phyloP scores from a whole-genome alignment of 2,888 invertebrate species.

The Synanthedon vespiformis region DNA sequence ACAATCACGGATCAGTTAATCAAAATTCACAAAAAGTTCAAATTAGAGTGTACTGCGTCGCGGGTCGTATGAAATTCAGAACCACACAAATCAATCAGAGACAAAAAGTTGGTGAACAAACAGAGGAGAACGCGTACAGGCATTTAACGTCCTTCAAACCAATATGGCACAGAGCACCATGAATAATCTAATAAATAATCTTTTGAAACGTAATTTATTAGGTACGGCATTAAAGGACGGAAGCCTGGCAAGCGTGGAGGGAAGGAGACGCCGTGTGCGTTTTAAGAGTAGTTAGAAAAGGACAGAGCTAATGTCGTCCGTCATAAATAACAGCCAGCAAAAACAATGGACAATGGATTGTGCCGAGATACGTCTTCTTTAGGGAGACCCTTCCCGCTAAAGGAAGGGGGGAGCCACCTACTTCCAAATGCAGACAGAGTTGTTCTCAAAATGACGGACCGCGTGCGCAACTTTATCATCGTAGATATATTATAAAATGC shows the following conservation, averaged over 20 bases:
- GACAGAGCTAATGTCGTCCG: constrained; percentile 45
- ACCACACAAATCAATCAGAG: constrained; percentile 59
- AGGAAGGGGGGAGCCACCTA: constrained; percentile 11
- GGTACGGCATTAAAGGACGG: constrained; percentile 57
- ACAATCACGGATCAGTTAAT: background rate
- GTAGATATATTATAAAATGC: no score
- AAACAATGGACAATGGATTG: constrained; percentile 70
- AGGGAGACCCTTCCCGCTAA: constrained; percentile 28
- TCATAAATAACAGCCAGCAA: constrained; percentile 67
- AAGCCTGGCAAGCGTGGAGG: constrained; percentile 51
- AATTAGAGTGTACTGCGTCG: background rate
- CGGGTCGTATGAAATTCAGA: constrained; percentile 1
- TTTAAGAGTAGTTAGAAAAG: constrained; percentile 22
- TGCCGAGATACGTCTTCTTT: constrained; percentile 67
- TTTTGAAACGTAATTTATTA: constrained; percentile 65
- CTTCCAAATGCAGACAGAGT: constrained; percentile 9
- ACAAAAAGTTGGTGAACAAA: constrained; percentile 23
- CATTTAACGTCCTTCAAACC: constrained; percentile 53
- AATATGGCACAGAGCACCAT: constrained; percentile 61
- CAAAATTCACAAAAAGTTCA: background rate
- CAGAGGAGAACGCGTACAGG: constrained; percentile 14
- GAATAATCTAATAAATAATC: constrained; percentile 70
- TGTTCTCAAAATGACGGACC: constrained; percentile 15
- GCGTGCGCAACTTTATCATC: constrained; percentile 40
- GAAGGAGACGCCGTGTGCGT: constrained; percentile 23